A percentile compares a stretch with the other conserved stretches of the same genome.
These are phyloP conservation scores for Propsilocerus akamusi DNA, from an alignment of 1,140 invertebrate species.

Conservation along the genomic window DNA sequence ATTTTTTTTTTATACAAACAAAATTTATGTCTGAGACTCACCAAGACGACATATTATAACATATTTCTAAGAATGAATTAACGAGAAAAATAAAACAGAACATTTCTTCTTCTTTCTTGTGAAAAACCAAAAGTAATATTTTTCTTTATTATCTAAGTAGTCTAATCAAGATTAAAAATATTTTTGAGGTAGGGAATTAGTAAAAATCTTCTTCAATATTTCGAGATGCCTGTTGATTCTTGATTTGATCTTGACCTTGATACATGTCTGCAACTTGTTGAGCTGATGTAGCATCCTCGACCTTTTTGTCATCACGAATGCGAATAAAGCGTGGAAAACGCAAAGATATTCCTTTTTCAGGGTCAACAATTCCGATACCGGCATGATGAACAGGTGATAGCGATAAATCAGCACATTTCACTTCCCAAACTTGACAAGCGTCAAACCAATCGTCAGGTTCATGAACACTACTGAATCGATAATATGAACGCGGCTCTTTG, in stretches of 20 bases:
- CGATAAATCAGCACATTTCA: constrained; percentile 96
- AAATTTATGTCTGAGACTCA: no score
- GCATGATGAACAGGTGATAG: constrained; percentile 89
- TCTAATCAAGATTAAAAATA: no score
- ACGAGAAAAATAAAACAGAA: no score
- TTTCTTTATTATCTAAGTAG: no score
- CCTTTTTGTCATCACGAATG: constrained; percentile 84
- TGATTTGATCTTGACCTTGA: constrained; percentile 78
- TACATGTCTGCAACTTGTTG: constrained; percentile 73
- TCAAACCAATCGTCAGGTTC: constrained; percentile 95
- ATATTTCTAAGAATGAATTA: no score
- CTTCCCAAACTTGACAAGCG: constrained; percentile 86
- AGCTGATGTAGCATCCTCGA: constrained; percentile 84
- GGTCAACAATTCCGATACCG: constrained; percentile 75
- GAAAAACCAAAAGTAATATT: no score
- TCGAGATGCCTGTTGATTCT: constrained; percentile 41
- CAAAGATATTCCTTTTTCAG: constrained; percentile 85
- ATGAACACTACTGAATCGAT: constrained; percentile 53
- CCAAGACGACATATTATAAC: no score
- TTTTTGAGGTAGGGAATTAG: no score
- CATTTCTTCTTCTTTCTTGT: no score
- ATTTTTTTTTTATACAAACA: no score
- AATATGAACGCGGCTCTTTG: constrained; percentile 61
- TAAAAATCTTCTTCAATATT: constrained; percentile 48
- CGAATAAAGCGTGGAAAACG: constrained; percentile 88